Base-by-base conservation (phyloP, 2,797 vertebrate genomes). In the Ptychadena robeensis region DNA sequence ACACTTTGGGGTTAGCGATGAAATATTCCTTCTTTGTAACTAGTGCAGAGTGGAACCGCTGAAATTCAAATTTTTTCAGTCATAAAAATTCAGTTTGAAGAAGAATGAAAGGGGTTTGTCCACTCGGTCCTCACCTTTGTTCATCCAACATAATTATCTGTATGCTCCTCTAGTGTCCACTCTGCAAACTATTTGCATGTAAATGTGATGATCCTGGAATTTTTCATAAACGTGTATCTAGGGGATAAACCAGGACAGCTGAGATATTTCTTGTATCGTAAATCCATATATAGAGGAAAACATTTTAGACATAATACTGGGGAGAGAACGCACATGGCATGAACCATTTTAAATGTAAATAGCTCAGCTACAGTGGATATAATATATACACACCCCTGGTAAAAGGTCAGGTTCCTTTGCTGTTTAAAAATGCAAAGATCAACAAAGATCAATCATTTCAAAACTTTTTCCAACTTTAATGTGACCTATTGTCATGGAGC, bases 101-200 rank as follows among this genome's bases (percentile, higher is more conserved):
- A 34, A 48, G 4, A 22, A 77, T 25, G 25, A 34, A 48, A 25
- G 28, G 28, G 3, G 11, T 37, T 65, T 8, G 15, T 48, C 74
- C n/a, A 38, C 74, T 59, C 28, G 2, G 2, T 66, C 32, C 75
- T 67, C 75, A 78, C 37, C 63, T 77, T 34, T 30, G 40, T 61
- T 6, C 40, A 30, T 44, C 37, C 32, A 38, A 68, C 22, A 68
- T 76, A 28, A 76, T 28, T 8, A 31, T 61, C 61, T 14, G 10
- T 1, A 2, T 35, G 18, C 31, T 67, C 30, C 25, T 48, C 3
- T n/a, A 44, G 64, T 30, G 59, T n/a, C 38, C 34, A 6, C 74
- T 10, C 10, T 30, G 22, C 59, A 40, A 34, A 75, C 12, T 37
- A 34, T 22, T 14, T 18, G n/a, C 40, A 40, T 64, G 18, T 76